Evolutionary conservation across 2,888 invertebrate species (phyloP).

Genomic region (Zelleria hepariella): DNA sequence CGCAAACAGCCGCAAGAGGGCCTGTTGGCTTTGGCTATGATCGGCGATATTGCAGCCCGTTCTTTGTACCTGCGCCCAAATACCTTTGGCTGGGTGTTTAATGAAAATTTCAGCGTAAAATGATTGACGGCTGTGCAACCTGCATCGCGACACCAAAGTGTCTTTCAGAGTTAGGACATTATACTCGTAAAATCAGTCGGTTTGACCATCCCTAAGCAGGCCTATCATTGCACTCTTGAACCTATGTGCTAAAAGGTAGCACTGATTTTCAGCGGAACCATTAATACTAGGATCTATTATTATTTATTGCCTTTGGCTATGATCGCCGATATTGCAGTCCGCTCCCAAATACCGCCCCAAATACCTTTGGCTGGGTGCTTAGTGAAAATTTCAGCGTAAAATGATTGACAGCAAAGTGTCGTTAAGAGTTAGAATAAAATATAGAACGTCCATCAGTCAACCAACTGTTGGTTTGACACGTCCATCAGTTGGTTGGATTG

Average conservation of each 20-base stretch:
- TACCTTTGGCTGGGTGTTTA: not conserved
- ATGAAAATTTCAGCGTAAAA: not conserved
- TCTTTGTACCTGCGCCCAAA: not conserved
- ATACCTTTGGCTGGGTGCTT: not conserved
- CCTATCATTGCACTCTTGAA: too few relatives aligned
- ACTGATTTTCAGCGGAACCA: too few relatives aligned
- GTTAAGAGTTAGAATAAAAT: too few relatives aligned
- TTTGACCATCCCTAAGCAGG: too few relatives aligned
- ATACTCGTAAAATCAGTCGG: too few relatives aligned
- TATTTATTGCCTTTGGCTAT: not conserved
- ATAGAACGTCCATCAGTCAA: too few relatives aligned
- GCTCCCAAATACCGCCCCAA: not conserved
- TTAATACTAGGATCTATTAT: too few relatives aligned
- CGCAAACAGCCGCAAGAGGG: slow-evolving; percentile 1
- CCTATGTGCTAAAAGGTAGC: too few relatives aligned
- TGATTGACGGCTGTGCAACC: not conserved
- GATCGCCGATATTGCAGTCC: not conserved
- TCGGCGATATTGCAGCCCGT: not conserved
- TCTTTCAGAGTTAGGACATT: too few relatives aligned
- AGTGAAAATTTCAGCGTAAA: not conserved
- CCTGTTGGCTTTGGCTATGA: not conserved
- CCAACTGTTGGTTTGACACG: too few relatives aligned
- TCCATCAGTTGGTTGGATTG: too few relatives aligned
- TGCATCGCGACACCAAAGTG: too few relatives aligned
- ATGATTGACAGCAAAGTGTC: not conserved